Evolutionary conservation across 2,888 invertebrate species (phyloP), one percentile per base, ranked within the genome.

Genomic region (Leuctra nigra): DNA sequence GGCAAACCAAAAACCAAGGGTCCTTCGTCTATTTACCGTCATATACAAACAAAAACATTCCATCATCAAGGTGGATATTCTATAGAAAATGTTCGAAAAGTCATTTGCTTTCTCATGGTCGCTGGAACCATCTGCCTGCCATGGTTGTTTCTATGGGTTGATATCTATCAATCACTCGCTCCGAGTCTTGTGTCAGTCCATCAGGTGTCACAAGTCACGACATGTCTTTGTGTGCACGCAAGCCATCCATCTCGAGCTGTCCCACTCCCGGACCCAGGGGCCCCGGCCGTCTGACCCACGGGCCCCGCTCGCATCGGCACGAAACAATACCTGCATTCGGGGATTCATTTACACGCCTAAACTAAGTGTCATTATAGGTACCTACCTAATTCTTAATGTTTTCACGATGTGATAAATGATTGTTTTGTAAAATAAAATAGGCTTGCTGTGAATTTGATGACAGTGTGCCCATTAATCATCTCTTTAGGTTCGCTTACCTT

Each of bases 211-310:
- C 16, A 44, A 41, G 55, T 44, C 55, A 58, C 20, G 55, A 46
- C 38, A 35, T 54, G 58, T 58, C 58, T 58, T 58, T 58, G 55
- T 58, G 53, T 25, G 13, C 55, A 29, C 46, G 33, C 22, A 35
- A 22, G 41, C 35, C 58, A 58, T 58, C 58, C 55, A 58, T 58
- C 58, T 55, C 47, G n/a, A n/a, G n/a, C n/a, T n/a, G n/a, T 41
- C 23, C 16, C 52, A 24, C 33, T 20, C n/a, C 33, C 48, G 48
- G 39, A 35, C 55, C 48, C n/a, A n/a, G 25, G 24, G 35, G 29
- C 11, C 29, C 29, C 11, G 6, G 7, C 29, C 29, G 6, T 29
- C 29, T 6, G 29, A 29, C 29, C 29, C 29, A 29, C 29, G 7
- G 7, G 7, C 29, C 29, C 29, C 11, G 7, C 29, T 11, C 29